A percentile compares a stretch with the other conserved stretches of the same genome.
phyloP scores from a whole-genome alignment of 2,888 invertebrate species.

The Megalurothrips usitatus region DNA sequence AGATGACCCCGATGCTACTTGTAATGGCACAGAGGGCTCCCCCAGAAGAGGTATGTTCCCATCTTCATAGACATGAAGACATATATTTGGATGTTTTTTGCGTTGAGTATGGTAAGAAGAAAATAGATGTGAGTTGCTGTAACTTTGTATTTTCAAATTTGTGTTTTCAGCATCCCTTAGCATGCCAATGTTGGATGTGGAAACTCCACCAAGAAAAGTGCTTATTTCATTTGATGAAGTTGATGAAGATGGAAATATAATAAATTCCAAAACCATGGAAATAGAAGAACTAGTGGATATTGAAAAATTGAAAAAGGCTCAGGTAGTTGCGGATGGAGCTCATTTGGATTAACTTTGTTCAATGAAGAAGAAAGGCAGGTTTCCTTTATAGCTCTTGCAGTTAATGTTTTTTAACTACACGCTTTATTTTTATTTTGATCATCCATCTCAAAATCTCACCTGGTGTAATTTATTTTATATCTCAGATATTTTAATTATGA shows the following conservation, averaged over 20 bases:
- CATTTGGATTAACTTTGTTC: background rate
- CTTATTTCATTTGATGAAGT: conserved; percentile 3
- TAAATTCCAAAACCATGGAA: background rate
- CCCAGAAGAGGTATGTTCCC: background rate
- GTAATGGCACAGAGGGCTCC: background rate
- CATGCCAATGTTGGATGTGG: background rate
- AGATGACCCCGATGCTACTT: background rate
- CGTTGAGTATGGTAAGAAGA: background rate
- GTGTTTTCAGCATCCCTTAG: background rate
- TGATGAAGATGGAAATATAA: background rate
- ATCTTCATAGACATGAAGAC: no score
- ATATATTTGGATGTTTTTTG: no score
- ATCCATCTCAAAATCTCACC: background rate
- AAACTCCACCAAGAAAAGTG: background rate
- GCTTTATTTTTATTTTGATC: background rate
- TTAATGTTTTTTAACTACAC: background rate
- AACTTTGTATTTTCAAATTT: background rate
- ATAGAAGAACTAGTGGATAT: background rate
- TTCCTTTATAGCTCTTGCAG: background rate
- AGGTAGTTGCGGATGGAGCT: background rate
- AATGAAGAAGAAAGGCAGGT: background rate
- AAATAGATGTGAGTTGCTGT: background rate
- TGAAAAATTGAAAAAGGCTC: background rate
- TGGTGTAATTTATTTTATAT: background rate
- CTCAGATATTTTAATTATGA: background rate